A percentile compares a stretch with the other conserved stretches of the same genome.
phyloP scores from a whole-genome alignment of 2,113 vertebrate species.

The Todiramphus saurophagus region DNA sequence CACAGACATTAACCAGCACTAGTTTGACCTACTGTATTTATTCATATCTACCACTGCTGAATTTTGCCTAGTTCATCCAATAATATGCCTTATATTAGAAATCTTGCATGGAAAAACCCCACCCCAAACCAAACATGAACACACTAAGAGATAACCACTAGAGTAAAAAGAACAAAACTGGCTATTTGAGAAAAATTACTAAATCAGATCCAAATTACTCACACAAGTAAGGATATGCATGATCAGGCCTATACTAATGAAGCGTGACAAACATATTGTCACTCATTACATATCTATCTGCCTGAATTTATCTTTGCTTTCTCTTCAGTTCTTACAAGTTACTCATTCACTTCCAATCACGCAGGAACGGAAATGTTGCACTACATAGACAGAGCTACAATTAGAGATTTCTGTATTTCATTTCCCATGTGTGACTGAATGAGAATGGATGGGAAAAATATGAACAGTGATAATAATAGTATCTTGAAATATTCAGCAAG shows the following conservation, averaged over 20 bases:
- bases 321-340: background rate
- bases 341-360: background rate
- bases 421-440: conserved; percentile 26
- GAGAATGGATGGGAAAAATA: conserved; percentile 21
- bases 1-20: background rate
- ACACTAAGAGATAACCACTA: background rate
- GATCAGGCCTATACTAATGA: background rate
- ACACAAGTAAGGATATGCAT: background rate
- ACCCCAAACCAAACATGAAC: background rate
- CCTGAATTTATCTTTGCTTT: background rate
- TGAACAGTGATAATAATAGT: conserved; percentile 4
- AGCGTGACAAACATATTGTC: background rate
- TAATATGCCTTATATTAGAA: background rate
- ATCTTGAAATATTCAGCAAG: background rate
- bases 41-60: background rate
- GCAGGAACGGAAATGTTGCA: background rate
- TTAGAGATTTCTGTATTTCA: conserved; percentile 42
- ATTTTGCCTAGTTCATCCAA: background rate
- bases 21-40: background rate
- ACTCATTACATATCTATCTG: background rate
- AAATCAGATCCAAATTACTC: background rate
- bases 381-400: background rate
- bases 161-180: background rate
- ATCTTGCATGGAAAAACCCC: background rate
- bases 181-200: background rate